Evolutionary conservation across 37 sponge, comb jelly and placozoan genomes (phyloP), one percentile per base, ranked within the genome.

Genomic region (Beroe forskalii): DNA sequence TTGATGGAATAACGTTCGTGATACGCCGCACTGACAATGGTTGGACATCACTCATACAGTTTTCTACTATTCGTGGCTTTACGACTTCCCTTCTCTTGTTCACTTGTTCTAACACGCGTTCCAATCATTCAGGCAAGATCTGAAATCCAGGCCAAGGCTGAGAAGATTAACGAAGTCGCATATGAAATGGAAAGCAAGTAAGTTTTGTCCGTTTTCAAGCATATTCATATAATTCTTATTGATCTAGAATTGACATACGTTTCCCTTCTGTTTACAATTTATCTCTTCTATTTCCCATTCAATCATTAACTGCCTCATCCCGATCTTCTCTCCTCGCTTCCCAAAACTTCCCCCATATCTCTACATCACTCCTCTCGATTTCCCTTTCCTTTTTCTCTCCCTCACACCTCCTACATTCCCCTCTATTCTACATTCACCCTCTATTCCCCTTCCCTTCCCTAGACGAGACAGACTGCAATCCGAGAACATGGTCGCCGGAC

Each of bases 161-260:
- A 92, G 22, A 90, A 62, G 67, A 96, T 97, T 67, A 97, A 97
- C 67, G 43, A 60, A 60, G 44, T 95, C 33, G 98, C 96, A 9
- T 89, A 92, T 30, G 94, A 95, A 40, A 83, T 93, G 30, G 94
- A 94, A 48, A 83, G 94, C 63, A 94, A 83, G 95, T 94, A 40
- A 92, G 95, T 80, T 6, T 33, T n/a, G n/a, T n/a, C n/a, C n/a
- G n/a, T n/a, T n/a, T 55, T 17, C 17, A 55, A 20, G 9, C 17
- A 55, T n/a, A n/a, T n/a, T n/a, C n/a, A n/a, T 19, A 22, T 60
- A 22, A 60, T 23, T 60, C 62, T 60, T 60, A 22, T 19, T 60
- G 62, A 60, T 60, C 19, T 22, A 60, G 20, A 60, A 60, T 22
- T 22, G 22, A 23, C 19, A 60, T 60, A 23, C 19, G 62, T 19